Evolutionary conservation across 2,113 vertebrate species (phyloP).

Genomic region (Catharus bicknelli): DNA sequence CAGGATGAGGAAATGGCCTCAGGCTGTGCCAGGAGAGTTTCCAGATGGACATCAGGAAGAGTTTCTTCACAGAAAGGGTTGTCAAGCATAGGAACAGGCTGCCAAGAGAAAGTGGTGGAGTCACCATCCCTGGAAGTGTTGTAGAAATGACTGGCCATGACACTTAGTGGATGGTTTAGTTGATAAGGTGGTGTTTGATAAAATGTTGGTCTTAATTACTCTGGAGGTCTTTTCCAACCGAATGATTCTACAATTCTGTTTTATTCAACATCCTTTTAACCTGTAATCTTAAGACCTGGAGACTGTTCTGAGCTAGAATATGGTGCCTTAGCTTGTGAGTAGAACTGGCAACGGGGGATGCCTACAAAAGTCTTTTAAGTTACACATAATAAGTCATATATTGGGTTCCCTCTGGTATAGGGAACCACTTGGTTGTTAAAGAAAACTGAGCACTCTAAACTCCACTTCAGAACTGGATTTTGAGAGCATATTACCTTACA

Average conservation of each 20-base stretch:
- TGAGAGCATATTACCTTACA: not conserved
- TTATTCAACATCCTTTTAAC: not conserved
- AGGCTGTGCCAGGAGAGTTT: not conserved
- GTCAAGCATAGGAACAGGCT: not conserved
- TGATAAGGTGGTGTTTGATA: not conserved
- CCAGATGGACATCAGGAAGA: not conserved
- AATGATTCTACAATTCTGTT: not conserved
- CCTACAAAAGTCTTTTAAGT: not conserved
- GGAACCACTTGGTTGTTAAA: not conserved
- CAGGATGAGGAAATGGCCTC: not conserved
- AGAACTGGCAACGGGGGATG: not conserved
- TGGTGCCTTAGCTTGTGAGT: not conserved
- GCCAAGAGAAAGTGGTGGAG: not conserved
- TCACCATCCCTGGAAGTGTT: not conserved
- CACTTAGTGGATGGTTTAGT: not conserved
- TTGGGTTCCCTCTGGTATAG: not conserved
- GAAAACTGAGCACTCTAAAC: not conserved
- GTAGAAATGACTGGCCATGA: not conserved
- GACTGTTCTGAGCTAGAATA: not conserved
- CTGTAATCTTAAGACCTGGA: not conserved
- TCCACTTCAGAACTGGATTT: not conserved
- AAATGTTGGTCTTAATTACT: not conserved
- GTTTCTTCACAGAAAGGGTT: not conserved
- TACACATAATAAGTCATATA: not conserved
- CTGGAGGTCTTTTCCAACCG: not conserved